phyloP scores from a whole-genome alignment of 1,140 invertebrate genomes.

The Drosophila sulfurigaster region DNA sequence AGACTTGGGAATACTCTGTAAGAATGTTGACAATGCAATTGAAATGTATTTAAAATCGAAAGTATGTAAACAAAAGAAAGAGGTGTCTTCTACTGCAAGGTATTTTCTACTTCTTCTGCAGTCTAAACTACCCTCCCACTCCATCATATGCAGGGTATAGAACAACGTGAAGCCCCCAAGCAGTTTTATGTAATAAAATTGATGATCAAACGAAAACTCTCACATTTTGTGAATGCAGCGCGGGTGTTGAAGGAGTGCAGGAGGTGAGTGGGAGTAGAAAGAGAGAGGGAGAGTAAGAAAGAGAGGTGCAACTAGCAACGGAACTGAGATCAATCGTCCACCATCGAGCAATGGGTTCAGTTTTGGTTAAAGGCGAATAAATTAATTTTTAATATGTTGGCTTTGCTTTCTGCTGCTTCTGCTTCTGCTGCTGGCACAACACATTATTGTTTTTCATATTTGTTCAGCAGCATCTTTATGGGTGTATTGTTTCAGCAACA shows the following conservation, averaged over 20 bases:
- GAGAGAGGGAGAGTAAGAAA: not conserved
- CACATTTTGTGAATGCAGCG: constrained; percentile 45
- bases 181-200: constrained; percentile 69
- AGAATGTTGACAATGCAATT: not conserved
- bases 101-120: not conserved
- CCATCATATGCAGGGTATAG: constrained; percentile 4
- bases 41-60: not conserved
- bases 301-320: constrained; percentile 39
- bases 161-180: constrained; percentile 58
- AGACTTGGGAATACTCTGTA: constrained; percentile 20
- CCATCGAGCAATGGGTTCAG: constrained; percentile 12
- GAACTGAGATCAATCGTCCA: constrained; percentile 77
- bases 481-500: constrained; percentile 77
- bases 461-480: constrained; percentile 69
- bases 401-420: not conserved
- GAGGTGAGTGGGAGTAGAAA: not conserved
- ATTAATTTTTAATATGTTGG: constrained; percentile 78
- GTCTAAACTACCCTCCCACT: not conserved
- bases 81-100: too few relatives aligned
- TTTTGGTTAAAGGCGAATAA: constrained; percentile 67
- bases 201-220: constrained; percentile 82
- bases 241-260: not conserved
- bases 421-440: constrained; percentile 13
- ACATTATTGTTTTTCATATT: constrained; percentile 59
- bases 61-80: too few relatives aligned